These are phyloP conservation scores for Coenobita brevimanus DNA, from an alignment of 1,140 invertebrate species.

Conservation along the genomic window DNA sequence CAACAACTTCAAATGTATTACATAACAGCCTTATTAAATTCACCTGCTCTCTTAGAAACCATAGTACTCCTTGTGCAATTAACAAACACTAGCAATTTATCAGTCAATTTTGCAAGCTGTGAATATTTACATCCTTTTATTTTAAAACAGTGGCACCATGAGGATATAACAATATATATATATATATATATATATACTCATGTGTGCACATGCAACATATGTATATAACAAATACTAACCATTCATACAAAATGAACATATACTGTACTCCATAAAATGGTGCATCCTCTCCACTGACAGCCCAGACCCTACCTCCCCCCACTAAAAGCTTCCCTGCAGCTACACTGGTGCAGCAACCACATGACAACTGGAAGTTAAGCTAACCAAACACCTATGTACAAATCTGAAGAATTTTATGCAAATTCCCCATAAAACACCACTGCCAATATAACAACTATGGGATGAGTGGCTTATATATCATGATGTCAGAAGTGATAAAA, in stretches of 20 bases:
- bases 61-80: no score
- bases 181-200: slow-evolving; percentile 1
- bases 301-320: slow-evolving; percentile 6
- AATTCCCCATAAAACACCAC: slow-evolving; percentile 51
- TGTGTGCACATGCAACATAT: not conserved
- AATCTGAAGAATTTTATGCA: slow-evolving; percentile 40
- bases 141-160: slow-evolving; percentile 27
- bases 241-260: not conserved
- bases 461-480: slow-evolving; percentile 44
- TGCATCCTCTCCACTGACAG: slow-evolving; percentile 24
- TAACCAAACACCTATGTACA: slow-evolving; percentile 61
- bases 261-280: slow-evolving; percentile 27
- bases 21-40: no score
- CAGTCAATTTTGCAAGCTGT: not conserved
- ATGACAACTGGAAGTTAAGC: not conserved
- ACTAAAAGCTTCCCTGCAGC: slow-evolving; percentile 14
- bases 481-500: slow-evolving; percentile 45
- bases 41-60: no score
- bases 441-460: slow-evolving; percentile 53
- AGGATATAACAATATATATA: slow-evolving; percentile 12
- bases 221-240: not conserved
- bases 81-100: not conserved
- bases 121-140: not conserved
- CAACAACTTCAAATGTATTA: slow-evolving; percentile 6
- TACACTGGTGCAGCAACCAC: slow-evolving; percentile 46